These are phyloP conservation scores for Cheilosia pagana DNA, from an alignment of 2,888 invertebrate genomes.

Conservation along the genomic window DNA sequence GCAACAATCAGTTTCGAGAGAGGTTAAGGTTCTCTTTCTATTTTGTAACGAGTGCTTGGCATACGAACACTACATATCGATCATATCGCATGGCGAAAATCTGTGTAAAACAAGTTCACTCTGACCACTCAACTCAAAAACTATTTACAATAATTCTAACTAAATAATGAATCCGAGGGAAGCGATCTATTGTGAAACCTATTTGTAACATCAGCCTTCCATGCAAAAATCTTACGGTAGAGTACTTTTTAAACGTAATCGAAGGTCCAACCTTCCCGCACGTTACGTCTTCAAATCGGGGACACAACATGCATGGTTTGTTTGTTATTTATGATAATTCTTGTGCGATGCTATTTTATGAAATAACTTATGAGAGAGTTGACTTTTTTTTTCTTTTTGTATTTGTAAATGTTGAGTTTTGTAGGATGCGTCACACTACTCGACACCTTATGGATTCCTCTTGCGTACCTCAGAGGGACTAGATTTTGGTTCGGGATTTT, in stretches of 20 bases:
- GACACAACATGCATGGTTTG: not conserved
- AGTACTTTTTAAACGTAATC: not conserved
- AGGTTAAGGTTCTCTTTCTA: not conserved
- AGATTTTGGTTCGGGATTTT: conserved; percentile 78
- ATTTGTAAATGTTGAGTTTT: not conserved
- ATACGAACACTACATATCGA: not conserved
- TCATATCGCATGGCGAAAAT: not conserved
- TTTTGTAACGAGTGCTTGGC: not conserved
- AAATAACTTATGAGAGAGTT: conserved; percentile 32
- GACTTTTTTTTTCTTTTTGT: conserved; percentile 12
- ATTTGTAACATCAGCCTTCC: not conserved
- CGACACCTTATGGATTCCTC: conserved; percentile 89
- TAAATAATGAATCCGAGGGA: conserved; percentile 26
- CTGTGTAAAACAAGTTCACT: not conserved
- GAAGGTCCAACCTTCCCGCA: not conserved
- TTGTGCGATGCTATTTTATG: conserved; percentile 55
- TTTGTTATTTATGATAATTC: conserved; percentile 16
- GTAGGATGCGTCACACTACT: conserved; percentile 82
- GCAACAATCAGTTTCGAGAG: not conserved
- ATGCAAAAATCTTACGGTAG: not conserved
- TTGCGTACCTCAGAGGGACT: conserved; percentile 87
- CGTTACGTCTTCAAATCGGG: not conserved
- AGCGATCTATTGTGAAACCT: conserved; percentile 29
- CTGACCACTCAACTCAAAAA: conserved; percentile 10
- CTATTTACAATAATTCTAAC: conserved; percentile 30